A percentile compares a stretch with the other conserved stretches of the same genome.
Conservation (phyloP, 2,113 vertebrate genomes). For the Cynopterus brachyotis region DNA sequence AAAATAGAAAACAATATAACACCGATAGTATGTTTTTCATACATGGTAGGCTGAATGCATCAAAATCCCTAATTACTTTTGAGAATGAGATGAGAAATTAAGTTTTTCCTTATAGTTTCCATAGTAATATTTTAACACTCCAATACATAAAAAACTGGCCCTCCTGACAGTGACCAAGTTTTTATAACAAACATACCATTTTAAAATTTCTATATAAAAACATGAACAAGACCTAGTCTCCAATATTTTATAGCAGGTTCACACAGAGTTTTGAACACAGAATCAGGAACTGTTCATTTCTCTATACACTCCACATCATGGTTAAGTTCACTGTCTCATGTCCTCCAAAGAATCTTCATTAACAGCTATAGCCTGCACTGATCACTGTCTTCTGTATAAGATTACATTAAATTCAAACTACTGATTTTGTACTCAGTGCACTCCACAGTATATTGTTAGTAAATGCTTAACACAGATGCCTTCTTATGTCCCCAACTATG, state of each 20-base stretch:
- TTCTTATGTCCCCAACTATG: neutral
- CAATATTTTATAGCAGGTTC: neutral
- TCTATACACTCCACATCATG: neutral
- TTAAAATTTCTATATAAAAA: conserved; percentile 4
- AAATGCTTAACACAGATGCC: neutral
- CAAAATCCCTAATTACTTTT: neutral
- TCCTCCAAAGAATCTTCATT: neutral
- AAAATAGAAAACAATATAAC: neutral
- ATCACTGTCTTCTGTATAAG: neutral
- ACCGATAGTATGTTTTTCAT: neutral
- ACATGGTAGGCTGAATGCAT: neutral
- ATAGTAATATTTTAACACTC: neutral
- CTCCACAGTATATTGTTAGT: neutral
- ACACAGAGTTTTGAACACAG: neutral
- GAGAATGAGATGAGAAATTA: neutral
- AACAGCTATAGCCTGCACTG: neutral
- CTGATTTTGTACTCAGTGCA: neutral
- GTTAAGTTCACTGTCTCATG: neutral
- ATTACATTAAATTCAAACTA: neutral
- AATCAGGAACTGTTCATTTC: neutral
- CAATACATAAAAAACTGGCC: neutral
- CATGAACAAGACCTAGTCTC: neutral
- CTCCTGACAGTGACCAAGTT: neutral
- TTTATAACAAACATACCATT: neutral
- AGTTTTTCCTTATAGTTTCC: neutral